Evolutionary conservation across 1,140 invertebrate species (phyloP).

Genomic region (Hyles euphorbiae): DNA sequence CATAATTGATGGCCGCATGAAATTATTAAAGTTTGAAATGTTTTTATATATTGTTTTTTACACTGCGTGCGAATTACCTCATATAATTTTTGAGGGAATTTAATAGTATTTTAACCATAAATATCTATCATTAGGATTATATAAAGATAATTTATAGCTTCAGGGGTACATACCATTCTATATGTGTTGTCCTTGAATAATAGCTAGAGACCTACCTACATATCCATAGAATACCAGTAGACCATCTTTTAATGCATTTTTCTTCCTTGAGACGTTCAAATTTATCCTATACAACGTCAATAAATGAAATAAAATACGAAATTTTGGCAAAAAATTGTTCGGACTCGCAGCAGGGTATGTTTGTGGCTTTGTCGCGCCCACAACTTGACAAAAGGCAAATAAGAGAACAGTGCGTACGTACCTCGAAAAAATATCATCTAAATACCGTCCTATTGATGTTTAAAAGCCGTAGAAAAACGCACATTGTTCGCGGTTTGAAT

Average conservation of each 20-base stretch:
- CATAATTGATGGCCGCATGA: too few species aligned
- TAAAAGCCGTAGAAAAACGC: constrained; percentile 68
- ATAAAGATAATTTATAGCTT: too few species aligned
- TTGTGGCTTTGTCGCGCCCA: constrained; percentile 73
- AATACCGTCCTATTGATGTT: constrained; percentile 69
- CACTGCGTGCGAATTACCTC: too few species aligned
- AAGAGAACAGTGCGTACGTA: constrained; percentile 62
- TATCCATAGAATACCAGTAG: constrained; percentile 27
- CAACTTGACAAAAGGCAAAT: constrained; percentile 70
- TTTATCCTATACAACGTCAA: constrained; percentile 45
- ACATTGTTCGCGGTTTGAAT: constrained; percentile 58
- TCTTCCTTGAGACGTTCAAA: constrained; percentile 35
- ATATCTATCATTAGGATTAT: too few species aligned
- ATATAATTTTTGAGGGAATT: too few species aligned
- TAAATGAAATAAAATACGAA: constrained; percentile 72
- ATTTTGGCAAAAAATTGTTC: constrained; percentile 59
- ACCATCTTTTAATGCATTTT: constrained; percentile 61
- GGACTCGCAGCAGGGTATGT: constrained; percentile 64
- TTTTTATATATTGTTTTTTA: too few species aligned
- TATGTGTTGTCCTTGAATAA: too few species aligned
- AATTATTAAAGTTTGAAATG: too few species aligned
- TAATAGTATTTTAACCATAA: too few species aligned
- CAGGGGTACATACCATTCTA: too few species aligned
- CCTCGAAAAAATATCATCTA: constrained; percentile 67
- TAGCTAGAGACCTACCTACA: too few species aligned